Percentiles rank a stretch among this genome's conserved stretches.
phyloP scores from a whole-genome alignment of 64 coral and sea anemone genomes.

The Orbicella faveolata region DNA sequence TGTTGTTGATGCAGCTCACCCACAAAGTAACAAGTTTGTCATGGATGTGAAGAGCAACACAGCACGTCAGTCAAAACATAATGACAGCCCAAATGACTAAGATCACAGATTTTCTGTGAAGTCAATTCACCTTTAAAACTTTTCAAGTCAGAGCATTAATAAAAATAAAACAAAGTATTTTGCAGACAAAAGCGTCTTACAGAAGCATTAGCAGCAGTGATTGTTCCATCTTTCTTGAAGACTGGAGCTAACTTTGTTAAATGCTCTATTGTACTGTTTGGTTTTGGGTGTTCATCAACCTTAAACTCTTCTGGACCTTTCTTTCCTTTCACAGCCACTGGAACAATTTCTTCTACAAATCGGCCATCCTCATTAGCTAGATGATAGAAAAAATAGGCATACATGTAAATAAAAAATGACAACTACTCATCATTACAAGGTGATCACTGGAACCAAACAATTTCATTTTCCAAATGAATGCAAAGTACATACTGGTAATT shows the following conservation, averaged over 20 bases:
- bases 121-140: too few species aligned
- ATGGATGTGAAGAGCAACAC: too few species aligned
- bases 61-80: too few species aligned
- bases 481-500: too few species aligned
- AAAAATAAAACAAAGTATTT: neutral
- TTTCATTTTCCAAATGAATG: too few species aligned
- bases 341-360: conserved; percentile 92
- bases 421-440: too few species aligned
- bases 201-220: conserved; percentile 95
- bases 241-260: conserved; percentile 87
- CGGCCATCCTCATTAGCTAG: conserved; percentile 72
- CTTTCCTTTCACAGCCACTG: conserved; percentile 79
- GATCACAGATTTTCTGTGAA: too few species aligned
- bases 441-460: too few species aligned
- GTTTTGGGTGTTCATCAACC: conserved; percentile 92
- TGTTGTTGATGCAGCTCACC: too few species aligned
- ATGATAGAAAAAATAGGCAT: neutral
- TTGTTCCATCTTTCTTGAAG: conserved; percentile 95
- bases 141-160: neutral
- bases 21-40: too few species aligned
- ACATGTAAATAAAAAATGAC: too few species aligned
- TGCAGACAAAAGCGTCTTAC: conserved; percentile 28
- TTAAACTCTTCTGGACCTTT: conserved; percentile 91
- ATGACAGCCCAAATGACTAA: too few species aligned
- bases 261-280: conserved; percentile 70